Base-by-base conservation (phyloP, 2,888 invertebrate species). In the Trichopria drosophilae region DNA sequence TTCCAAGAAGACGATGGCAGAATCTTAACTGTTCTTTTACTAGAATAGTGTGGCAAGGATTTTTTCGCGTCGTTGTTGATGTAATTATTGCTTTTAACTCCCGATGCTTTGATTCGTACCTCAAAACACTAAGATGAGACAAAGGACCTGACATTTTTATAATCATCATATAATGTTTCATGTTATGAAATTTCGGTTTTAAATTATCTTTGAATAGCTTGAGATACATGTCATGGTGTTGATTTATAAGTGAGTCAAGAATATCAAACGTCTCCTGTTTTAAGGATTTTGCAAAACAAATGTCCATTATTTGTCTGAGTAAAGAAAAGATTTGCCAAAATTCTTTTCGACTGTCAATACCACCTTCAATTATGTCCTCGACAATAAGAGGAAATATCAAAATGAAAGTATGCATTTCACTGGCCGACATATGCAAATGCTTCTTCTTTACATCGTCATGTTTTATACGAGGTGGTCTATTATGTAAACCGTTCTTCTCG, bases 101-200 rank as follows among this genome's bases (percentile, higher is more conserved):
- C 10, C 13, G 19, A 16, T 35, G 35, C 9, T 35, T 35, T 6
- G 35, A 35, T 19, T 35, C 35, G 7, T n/a, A 35, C 22, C 35
- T 35, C 15, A 35, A 7, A 18, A 35, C 19, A 19, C 18, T 35
- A 3, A 35, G 18, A 35, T 18, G 15, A 13, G 35, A 35, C 16
- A 35, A 35, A 35, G 19, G 35, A n/a, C 16, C 18, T n/a, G 35
- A 18, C 2, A 16, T 18, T 35, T 18, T 35, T 35, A 35, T 13
- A 18, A 35, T 18, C 3, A 35, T 5, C 3, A 22, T 13, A 36
- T 10, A 36, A n/a, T 36, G 36, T 36, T 36, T 20, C 36, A 36
- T 36, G 2, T 20, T 36, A 20, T 36, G n/a, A 36, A 36, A 36
- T 9, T 36, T 36, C 6, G 36, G 20, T 36, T 36, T 36, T 15